Conservation (phyloP, 2,888 invertebrate genomes). For the Ecliptopera silaceata region DNA sequence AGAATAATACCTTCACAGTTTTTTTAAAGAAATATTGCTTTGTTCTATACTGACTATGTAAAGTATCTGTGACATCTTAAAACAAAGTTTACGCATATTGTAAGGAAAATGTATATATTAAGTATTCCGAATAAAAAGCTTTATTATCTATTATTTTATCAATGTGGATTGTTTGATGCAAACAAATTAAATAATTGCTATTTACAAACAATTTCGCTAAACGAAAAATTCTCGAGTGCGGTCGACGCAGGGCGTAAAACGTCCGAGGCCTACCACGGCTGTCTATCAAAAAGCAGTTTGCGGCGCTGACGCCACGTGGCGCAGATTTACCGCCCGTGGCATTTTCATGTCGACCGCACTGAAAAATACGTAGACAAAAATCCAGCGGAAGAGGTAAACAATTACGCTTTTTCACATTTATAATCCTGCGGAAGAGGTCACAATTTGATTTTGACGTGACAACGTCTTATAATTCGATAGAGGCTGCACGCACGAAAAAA, state of each 20-base stretch:
- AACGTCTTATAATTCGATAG: too few relatives aligned
- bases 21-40: too few relatives aligned
- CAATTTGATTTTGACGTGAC: too few relatives aligned
- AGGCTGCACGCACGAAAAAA: too few relatives aligned
- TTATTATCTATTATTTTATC: background rate
- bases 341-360: conserved; percentile 66
- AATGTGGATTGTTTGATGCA: background rate
- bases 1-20: too few relatives aligned
- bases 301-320: conserved; percentile 65
- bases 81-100: too few relatives aligned
- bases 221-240: conserved; percentile 66
- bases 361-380: conserved; percentile 38
- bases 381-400: conserved; percentile 29
- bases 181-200: conserved; percentile 4
- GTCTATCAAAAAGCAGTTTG: conserved; percentile 78
- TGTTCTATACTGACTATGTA: too few relatives aligned
- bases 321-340: conserved; percentile 71
- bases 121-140: too few relatives aligned
- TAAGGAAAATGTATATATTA: too few relatives aligned
- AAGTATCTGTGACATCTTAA: too few relatives aligned
- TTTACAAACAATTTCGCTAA: conserved; percentile 26
- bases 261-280: conserved; percentile 58
- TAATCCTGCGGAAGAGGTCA: background rate
- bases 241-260: conserved; percentile 60
- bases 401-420: background rate